A percentile compares a stretch with the other conserved stretches of the same genome.
Conservation (phyloP, 1,140 invertebrate species). For the Drosophila micromelanica region DNA sequence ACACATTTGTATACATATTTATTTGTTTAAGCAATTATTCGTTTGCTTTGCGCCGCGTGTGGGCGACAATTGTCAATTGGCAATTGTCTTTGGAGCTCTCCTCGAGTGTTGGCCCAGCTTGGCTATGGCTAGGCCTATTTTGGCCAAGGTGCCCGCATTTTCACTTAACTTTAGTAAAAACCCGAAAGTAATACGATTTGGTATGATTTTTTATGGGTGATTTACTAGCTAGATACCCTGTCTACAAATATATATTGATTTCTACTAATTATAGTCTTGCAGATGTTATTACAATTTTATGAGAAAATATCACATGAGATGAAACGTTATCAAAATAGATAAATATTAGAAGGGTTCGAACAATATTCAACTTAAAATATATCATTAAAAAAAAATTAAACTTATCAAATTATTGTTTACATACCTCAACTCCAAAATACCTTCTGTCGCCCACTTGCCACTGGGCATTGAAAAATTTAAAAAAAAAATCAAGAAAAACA, state of each 20-base stretch:
- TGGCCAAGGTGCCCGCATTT: conserved; percentile 38
- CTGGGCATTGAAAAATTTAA: conserved; percentile 7
- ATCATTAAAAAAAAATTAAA: no score
- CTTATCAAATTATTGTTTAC: no score
- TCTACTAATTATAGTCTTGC: no score
- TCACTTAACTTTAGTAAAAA: conserved; percentile 17
- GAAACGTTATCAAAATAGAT: no score
- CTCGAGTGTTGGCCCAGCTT: conserved; percentile 40
- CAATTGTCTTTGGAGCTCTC: conserved; percentile 55
- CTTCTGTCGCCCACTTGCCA: neutral
- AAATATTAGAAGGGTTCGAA: no score
- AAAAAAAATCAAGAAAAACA: conserved; percentile 1
- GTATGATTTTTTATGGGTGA: neutral
- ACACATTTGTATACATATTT: conserved; percentile 24
- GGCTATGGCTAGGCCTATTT: conserved; percentile 50
- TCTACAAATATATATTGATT: no score
- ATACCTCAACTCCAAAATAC: neutral
- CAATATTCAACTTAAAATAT: no score
- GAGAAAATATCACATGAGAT: no score
- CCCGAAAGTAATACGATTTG: conserved; percentile 8
- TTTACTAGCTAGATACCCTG: neutral
- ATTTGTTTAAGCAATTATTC: conserved; percentile 78
- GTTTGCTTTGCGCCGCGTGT: conserved; percentile 44
- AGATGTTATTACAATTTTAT: no score
- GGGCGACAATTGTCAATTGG: conserved; percentile 68